Conservation (phyloP, 2,888 invertebrate species). For the Paralinhomoeus sp. region DNA sequence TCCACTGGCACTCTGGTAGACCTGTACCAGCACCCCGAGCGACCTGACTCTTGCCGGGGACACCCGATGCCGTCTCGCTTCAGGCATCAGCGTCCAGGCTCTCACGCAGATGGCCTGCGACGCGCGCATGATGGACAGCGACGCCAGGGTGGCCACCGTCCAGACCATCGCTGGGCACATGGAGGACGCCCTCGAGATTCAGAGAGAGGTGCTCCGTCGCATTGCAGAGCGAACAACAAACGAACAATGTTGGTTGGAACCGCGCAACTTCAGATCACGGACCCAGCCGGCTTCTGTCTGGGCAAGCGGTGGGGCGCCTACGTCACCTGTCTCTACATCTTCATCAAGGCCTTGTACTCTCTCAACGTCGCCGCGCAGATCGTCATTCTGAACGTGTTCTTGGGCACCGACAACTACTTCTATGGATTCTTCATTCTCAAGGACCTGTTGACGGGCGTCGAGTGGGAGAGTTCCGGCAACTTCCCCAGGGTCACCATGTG, state of each 20-base stretch:
- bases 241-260: background rate
- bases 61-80: conserved; percentile 4
- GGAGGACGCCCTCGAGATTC: conserved; percentile 26
- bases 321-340: conserved; percentile 25
- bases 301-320: conserved; percentile 26
- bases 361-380: conserved; percentile 25
- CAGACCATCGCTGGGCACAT: conserved; percentile 26
- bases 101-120: conserved; percentile 28
- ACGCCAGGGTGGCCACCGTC: conserved; percentile 24
- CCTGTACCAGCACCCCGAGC: too few species aligned
- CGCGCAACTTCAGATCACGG: conserved; percentile 19
- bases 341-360: conserved; percentile 26
- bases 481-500: conserved; percentile 28
- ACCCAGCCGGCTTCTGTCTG: conserved; percentile 22
- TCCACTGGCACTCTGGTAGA: conserved; percentile 29
- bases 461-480: conserved; percentile 26
- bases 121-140: conserved; percentile 26
- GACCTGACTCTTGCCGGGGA: background rate
- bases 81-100: conserved; percentile 31
- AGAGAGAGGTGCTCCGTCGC: conserved; percentile 17
- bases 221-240: background rate
- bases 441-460: conserved; percentile 23
- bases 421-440: conserved; percentile 26
- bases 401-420: conserved; percentile 26
- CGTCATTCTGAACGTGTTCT: conserved; percentile 26